These are phyloP conservation scores for Lacerta agilis DNA, from an alignment of 2,797 vertebrate genomes.

Conservation along the genomic window DNA sequence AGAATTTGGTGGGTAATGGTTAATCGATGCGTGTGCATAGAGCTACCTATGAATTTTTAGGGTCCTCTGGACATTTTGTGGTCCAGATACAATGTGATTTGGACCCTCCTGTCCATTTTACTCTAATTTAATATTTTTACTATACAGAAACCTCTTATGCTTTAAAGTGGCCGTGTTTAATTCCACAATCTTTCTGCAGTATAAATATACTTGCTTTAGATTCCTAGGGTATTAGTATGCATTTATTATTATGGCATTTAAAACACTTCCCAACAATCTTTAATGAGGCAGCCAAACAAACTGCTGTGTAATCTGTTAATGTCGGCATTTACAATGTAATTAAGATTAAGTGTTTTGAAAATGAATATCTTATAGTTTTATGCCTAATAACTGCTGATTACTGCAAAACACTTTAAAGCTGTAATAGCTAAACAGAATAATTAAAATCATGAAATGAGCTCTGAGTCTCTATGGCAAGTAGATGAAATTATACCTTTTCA, in stretches of 20 bases:
- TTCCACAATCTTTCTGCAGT: slow-evolving; percentile 40
- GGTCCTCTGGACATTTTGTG: slow-evolving; percentile 31
- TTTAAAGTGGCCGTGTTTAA: slow-evolving; percentile 37
- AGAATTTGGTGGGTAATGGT: not conserved
- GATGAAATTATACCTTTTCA: slow-evolving; percentile 54
- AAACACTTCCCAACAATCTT: slow-evolving; percentile 54
- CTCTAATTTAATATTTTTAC: slow-evolving; percentile 53
- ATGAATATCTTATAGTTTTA: slow-evolving; percentile 60
- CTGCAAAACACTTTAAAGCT: slow-evolving; percentile 62
- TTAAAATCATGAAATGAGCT: slow-evolving; percentile 56
- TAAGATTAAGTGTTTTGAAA: slow-evolving; percentile 72
- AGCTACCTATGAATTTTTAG: slow-evolving; percentile 20
- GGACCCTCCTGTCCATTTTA: slow-evolving; percentile 15
- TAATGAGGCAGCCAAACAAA: slow-evolving; percentile 71
- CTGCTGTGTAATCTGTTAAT: slow-evolving; percentile 68
- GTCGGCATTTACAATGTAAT: slow-evolving; percentile 72
- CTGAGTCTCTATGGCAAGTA: slow-evolving; percentile 32
- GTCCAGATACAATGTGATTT: slow-evolving; percentile 43
- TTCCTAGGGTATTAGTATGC: slow-evolving; percentile 43
- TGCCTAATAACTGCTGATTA: slow-evolving; percentile 69
- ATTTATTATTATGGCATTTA: slow-evolving; percentile 60
- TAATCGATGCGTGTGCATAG: slow-evolving; percentile 8
- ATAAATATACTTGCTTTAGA: slow-evolving; percentile 20
- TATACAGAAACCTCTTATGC: slow-evolving; percentile 15
- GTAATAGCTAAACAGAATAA: slow-evolving; percentile 71